Base-by-base conservation (phyloP, 2,113 vertebrate species). In the Brevimyrus niger region DNA sequence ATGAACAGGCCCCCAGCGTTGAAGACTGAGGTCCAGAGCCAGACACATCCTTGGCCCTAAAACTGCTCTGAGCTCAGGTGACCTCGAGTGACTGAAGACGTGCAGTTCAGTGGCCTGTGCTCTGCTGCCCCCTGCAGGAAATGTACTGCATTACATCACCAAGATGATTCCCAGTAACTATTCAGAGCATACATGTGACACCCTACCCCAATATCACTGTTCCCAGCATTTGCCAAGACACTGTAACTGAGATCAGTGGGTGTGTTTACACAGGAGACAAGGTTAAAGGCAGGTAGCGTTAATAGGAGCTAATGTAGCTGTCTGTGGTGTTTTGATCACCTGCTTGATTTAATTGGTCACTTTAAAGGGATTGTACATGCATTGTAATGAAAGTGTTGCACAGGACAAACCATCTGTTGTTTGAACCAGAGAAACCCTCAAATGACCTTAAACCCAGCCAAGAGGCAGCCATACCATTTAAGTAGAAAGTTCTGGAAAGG, bases 21-120 rank as follows among this genome's bases (percentile, higher is more conserved):
- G 61, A 69, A 31, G 61, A 19, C 35, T 0, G 5, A 19, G 73
- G 13, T 80, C 31, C 35, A 42, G 17, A 19, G 73, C 73, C 73
- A 76, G 73, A 80, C 35, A 42, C 35, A 19, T 80, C 73, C 92
- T 91, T 93, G 91, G 91, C 90, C 58, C 89, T 42, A 80, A 35
- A 19, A 80, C 35, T 42, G 65, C 31, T 61, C 11, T 90, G 88
- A 35, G 76, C 84, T 91, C 87, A 90, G 61, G 13, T 90, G 89
- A 42, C 76, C 87, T 91, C 88, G 89, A 90, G 90, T 88, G 89
- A 93, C 90, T 86, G 87, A 55, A 50, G 42, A 51, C 19, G 7
- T 47, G n/a, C 21, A 86, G 87, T 80, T 38, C 87, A 27, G 76
- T 88, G 69, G 86, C 87, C 89, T 88, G 89, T 91, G 73, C 6